These are phyloP conservation scores for Aythya fuligula DNA, from an alignment of 2,797 vertebrate genomes.

Conservation along the genomic window DNA sequence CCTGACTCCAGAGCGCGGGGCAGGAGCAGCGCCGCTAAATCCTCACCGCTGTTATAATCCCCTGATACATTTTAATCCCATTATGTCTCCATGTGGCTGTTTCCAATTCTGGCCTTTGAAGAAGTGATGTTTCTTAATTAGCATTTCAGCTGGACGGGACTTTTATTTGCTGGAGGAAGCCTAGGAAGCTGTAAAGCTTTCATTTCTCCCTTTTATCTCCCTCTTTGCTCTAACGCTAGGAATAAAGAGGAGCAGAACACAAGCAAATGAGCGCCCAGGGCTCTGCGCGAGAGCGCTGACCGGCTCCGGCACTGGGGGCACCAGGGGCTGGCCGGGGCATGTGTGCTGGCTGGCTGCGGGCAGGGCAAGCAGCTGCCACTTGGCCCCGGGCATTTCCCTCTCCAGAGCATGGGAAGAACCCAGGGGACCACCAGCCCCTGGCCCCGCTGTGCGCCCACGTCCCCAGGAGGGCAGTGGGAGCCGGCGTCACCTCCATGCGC, in stretches of 20 bases:
- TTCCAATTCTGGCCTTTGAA: conserved; percentile 52
- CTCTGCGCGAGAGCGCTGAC: no score
- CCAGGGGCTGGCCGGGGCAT: no score
- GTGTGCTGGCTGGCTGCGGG: no score
- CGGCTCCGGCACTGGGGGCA: no score
- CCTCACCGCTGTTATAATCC: background rate
- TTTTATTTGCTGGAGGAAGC: background rate
- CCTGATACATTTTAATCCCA: conserved; percentile 53
- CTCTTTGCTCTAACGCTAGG: fast-evolving
- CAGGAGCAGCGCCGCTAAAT: background rate
- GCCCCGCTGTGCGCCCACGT: fast-evolving
- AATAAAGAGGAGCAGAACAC: background rate
- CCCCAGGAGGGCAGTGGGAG: background rate
- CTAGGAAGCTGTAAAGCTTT: background rate
- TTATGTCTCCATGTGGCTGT: conserved; percentile 55
- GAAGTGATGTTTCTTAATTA: conserved; percentile 68
- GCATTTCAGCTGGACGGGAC: conserved; percentile 4
- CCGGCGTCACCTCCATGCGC: fast-evolving
- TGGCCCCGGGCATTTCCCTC: no score
- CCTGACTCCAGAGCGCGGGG: fast-evolving
- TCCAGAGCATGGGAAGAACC: no score
- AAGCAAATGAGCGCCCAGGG: background rate
- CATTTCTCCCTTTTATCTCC: background rate
- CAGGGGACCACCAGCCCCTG: background rate
- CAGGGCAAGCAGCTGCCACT: background rate